Evolutionary conservation across 2,113 vertebrate genomes (phyloP).

Genomic region (Sterrhoptilus dennistouni): DNA sequence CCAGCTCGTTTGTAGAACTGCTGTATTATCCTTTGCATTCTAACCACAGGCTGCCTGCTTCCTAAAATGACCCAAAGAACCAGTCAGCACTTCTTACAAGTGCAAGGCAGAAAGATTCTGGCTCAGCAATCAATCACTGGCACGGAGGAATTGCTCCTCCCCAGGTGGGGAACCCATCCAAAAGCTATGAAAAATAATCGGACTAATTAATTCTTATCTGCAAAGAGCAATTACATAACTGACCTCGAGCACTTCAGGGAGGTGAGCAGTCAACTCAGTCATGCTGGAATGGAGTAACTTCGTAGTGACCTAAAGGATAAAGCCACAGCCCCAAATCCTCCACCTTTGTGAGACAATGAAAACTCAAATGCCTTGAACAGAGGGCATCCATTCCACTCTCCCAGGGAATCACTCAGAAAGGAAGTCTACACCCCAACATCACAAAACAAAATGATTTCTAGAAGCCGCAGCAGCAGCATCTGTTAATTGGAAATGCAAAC

Average conservation of each 20-base stretch:
- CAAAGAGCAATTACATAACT: slow-evolving; percentile 94
- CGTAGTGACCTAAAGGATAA: not conserved
- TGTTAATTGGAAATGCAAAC: not conserved
- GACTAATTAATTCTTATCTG: slow-evolving; percentile 99
- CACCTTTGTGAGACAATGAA: not conserved
- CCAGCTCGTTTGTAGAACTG: slow-evolving; percentile 56
- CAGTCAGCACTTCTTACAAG: not conserved
- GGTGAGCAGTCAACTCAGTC: accelerated
- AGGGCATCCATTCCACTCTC: not conserved
- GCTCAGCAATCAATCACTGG: slow-evolving; percentile 92
- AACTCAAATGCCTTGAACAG: not conserved
- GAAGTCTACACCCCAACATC: not conserved
- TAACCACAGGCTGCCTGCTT: slow-evolving; percentile 65
- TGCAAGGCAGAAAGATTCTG: slow-evolving; percentile 72
- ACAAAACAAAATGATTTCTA: not conserved
- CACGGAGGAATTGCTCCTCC: slow-evolving; percentile 90
- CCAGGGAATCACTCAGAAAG: not conserved
- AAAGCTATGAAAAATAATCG: slow-evolving; percentile 91
- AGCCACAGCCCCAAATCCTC: not conserved
- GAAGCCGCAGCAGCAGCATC: accelerated
- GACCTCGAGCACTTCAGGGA: slow-evolving; percentile 58
- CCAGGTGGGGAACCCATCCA: slow-evolving; percentile 93
- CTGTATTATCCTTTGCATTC: slow-evolving; percentile 67
- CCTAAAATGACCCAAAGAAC: slow-evolving; percentile 43
- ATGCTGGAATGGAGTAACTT: accelerated